phyloP scores from a whole-genome alignment of 2,113 vertebrate genomes.

The Apteryx mantelli region DNA sequence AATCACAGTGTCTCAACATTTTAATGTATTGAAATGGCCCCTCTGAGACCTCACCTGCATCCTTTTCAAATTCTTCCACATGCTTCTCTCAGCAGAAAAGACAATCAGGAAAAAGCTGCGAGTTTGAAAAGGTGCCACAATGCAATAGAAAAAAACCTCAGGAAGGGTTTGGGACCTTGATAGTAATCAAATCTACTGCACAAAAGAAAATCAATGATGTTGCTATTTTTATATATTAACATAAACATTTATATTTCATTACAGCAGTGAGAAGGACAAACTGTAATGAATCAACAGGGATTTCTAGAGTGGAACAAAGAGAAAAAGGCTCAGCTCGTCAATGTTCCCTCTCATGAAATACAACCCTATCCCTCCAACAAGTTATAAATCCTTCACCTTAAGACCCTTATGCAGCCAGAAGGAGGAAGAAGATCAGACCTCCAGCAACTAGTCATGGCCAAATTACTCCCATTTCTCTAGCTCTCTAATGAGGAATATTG shows the following conservation, averaged over 20 bases:
- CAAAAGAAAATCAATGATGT: slow-evolving; percentile 72
- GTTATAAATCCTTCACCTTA: slow-evolving; percentile 12
- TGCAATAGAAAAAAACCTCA: slow-evolving; percentile 51
- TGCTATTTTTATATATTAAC: slow-evolving; percentile 71
- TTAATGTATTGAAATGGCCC: slow-evolving; percentile 7
- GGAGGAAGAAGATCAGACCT: background rate
- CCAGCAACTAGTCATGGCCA: background rate
- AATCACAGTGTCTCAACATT: slow-evolving; percentile 8
- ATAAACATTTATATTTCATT: slow-evolving; percentile 74
- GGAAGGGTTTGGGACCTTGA: slow-evolving; percentile 62
- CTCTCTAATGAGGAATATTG: background rate
- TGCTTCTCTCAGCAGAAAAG: slow-evolving; percentile 66
- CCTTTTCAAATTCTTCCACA: background rate
- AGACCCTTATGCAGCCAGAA: background rate
- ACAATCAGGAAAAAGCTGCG: slow-evolving; percentile 45
- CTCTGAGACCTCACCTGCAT: slow-evolving; percentile 55
- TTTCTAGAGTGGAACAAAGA: slow-evolving; percentile 37
- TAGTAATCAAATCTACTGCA: slow-evolving; percentile 67
- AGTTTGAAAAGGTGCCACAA: slow-evolving; percentile 50
- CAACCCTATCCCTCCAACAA: slow-evolving; percentile 2
- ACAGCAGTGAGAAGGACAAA: slow-evolving; percentile 34
- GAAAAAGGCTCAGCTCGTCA: slow-evolving; percentile 28
- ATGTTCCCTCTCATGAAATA: background rate
- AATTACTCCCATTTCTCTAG: background rate
- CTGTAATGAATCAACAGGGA: slow-evolving; percentile 55